Base-by-base conservation (phyloP, 2,888 invertebrate species). In the Amiota communis region DNA sequence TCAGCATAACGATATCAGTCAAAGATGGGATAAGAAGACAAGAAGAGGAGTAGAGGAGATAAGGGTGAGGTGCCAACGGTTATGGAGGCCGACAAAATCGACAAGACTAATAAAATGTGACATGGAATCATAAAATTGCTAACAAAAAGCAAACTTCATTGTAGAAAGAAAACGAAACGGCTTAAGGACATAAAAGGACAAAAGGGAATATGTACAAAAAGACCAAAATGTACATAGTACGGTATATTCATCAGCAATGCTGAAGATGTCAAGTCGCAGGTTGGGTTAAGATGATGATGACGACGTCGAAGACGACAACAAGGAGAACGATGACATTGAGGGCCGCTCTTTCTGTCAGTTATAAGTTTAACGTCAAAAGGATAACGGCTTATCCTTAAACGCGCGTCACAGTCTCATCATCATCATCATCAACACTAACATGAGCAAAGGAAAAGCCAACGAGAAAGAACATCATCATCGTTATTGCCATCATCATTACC, bases 81-180 rank as follows among this genome's bases (percentile, higher is more conserved):
- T 20, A n/a, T n/a, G 70, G 47, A 70, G 46, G 13, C 51, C 57
- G 9, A 49, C 64, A 49, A 65, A 72, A 78, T 77, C 74, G 76
- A 76, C 76, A 78, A 74, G 76, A 77, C 70, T 78, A 80, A 78
- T 78, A 78, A 76, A 79, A 80, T 77, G 76, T 77, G 80, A 77
- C 75, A 78, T 74, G 75, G 75, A 72, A 76, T 72, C 75, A 77
- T 77, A 77, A 76, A 78, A 76, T 36, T 70, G 72, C 70, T 64
- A 71, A 73, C 69, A 70, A 23, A 15, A 46, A 69, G 23, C n/a
- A 71, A 71, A 49, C 67, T 46, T 48, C 11, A n/a, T 51, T 15
- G 67, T n/a, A 46, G 48, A 13, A 67, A 48, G 47, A 51, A 23
- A 68, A 17, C 23, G 17, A 20, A 49, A 15, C 36, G 12, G 8